These are phyloP conservation scores for Caenorhabditis japonica DNA, from an alignment of 2,888 invertebrate species.

Conservation along the genomic window DNA sequence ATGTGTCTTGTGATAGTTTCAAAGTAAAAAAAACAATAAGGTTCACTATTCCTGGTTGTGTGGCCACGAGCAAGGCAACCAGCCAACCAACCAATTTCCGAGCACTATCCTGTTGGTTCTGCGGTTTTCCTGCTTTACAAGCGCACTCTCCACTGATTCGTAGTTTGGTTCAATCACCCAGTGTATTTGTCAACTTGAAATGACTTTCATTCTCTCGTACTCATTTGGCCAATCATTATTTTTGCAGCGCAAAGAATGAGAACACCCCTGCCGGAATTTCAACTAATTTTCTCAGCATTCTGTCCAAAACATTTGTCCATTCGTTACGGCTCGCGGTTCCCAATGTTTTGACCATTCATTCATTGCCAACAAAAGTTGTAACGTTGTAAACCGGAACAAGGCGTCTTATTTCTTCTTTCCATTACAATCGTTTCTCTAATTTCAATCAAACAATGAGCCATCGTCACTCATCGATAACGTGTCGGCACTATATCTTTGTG, in stretches of 20 bases:
- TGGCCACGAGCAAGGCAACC: too few species aligned
- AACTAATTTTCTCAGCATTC: constrained; percentile 16
- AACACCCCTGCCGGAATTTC: constrained; percentile 19
- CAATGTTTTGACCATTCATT: constrained; percentile 20
- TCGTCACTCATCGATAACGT: constrained; percentile 43
- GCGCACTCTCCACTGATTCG: constrained; percentile 41
- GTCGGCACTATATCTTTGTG: constrained; percentile 35
- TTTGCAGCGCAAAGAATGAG: neutral
- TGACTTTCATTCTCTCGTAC: constrained; percentile 13
- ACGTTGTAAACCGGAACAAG: constrained; percentile 18
- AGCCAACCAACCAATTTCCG: constrained; percentile 48
- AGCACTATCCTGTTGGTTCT: constrained; percentile 25
- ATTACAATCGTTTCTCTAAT: constrained; percentile 33
- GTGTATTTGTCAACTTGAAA: constrained; percentile 43
- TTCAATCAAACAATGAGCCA: constrained; percentile 30
- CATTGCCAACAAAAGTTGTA: constrained; percentile 2
- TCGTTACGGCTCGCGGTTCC: neutral
- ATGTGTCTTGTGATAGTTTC: constrained; percentile 6
- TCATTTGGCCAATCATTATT: constrained; percentile 6
- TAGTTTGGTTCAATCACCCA: constrained; percentile 28
- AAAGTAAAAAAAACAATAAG: constrained; percentile 2
- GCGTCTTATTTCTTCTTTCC: constrained; percentile 1
- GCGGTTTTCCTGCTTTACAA: constrained; percentile 16
- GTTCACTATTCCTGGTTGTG: too few species aligned
- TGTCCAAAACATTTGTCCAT: neutral